These are phyloP conservation scores for Gymnothorax javanicus DNA, from an alignment of 2,797 vertebrate genomes.

Conservation along the genomic window DNA sequence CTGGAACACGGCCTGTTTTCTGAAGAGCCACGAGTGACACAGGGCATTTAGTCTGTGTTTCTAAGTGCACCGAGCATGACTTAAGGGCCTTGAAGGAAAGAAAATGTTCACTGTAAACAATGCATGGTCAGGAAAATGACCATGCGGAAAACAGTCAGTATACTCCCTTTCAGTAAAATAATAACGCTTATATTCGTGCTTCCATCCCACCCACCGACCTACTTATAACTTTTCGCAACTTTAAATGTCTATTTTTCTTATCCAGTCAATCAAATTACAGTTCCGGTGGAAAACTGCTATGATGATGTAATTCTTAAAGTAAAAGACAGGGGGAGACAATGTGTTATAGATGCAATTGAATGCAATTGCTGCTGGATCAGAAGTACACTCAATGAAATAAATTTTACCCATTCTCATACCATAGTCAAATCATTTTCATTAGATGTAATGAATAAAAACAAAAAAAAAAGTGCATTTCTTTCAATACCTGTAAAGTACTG, in stretches of 20 bases:
- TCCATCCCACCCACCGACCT: neutral
- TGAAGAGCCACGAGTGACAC: constrained; percentile 24
- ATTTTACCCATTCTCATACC: too few relatives aligned
- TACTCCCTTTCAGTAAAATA: neutral
- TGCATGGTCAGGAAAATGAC: neutral
- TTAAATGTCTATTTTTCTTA: neutral
- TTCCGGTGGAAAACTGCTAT: neutral
- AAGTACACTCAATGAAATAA: neutral
- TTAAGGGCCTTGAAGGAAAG: neutral
- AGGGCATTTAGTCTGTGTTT: constrained; percentile 8
- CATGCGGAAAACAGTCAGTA: neutral
- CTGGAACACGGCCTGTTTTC: constrained; percentile 36
- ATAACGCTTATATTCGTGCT: neutral
- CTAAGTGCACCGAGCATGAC: constrained; percentile 12
- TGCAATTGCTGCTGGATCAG: neutral
- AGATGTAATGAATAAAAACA: too few relatives aligned
- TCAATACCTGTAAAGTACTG: neutral
- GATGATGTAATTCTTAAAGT: neutral
- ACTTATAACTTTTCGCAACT: neutral
- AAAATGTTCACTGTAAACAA: neutral
- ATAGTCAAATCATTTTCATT: too few relatives aligned
- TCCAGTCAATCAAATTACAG: neutral
- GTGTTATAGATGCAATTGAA: neutral
- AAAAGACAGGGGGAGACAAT: constrained; percentile 9
- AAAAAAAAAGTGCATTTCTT: too few relatives aligned